Percentiles rank a stretch among this genome's conserved stretches.
Evolutionary conservation across 2,888 invertebrate species (phyloP).

Genomic region (Dermolepida albohirtum): DNA sequence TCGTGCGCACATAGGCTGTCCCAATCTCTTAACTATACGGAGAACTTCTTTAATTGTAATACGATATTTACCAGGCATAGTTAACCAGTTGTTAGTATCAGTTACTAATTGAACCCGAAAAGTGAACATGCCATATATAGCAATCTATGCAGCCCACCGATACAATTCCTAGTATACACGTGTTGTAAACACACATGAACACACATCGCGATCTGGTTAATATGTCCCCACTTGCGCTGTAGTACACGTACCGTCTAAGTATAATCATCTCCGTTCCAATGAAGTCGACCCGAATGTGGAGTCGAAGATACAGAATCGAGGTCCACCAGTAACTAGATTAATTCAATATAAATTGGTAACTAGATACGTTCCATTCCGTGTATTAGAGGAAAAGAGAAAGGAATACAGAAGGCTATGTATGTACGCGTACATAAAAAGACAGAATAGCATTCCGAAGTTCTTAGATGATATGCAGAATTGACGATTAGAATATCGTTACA

Average conservation of each 20-base stretch:
- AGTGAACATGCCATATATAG: conserved; percentile 30
- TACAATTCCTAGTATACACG: background rate
- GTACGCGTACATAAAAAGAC: no score
- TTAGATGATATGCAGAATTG: conserved; percentile 33
- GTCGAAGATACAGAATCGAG: background rate
- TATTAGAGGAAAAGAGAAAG: conserved; percentile 12
- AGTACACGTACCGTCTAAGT: conserved; percentile 8
- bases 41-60: conserved; percentile 48
- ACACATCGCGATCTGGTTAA: conserved; percentile 11
- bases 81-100: conserved; percentile 50
- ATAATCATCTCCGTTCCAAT: conserved; percentile 3
- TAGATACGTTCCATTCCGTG: conserved; percentile 10
- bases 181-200: background rate
- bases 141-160: background rate
- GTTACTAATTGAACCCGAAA: conserved; percentile 50
- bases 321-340: conserved; percentile 32
- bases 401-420: background rate
- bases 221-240: background rate
- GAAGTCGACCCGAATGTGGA: conserved; percentile 1
- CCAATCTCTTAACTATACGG: conserved; percentile 21
- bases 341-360: conserved; percentile 42
- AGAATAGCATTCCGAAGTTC: conserved; percentile 7
- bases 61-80: conserved; percentile 48
- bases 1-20: background rate
- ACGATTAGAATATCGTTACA: background rate